Conservation (phyloP, 2,797 vertebrate species). For the Tapera naevia region DNA sequence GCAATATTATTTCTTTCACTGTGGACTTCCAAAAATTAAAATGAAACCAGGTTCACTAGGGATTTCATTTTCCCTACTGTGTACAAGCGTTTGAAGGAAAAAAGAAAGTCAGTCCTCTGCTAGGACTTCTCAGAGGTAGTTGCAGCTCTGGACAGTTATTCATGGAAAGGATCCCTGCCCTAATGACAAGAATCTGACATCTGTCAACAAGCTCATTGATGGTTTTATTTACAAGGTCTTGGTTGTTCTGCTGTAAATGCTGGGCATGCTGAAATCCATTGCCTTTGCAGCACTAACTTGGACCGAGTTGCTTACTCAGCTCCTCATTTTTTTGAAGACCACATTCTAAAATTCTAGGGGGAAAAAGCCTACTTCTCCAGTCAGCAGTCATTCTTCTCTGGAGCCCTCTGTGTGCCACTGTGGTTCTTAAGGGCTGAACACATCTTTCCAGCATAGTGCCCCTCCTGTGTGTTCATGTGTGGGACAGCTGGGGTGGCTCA, state of each 20-base stretch:
- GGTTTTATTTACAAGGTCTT: neutral
- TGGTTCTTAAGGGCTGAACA: neutral
- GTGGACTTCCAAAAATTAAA: neutral
- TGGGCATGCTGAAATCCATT: neutral
- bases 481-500: neutral
- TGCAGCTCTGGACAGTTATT: neutral
- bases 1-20: neutral
- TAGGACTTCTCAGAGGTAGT: neutral
- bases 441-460: neutral
- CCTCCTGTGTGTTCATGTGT: rapidly evolving
- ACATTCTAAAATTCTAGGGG: neutral
- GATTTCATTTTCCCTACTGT: neutral
- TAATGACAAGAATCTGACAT: neutral
- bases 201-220: neutral
- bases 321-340: neutral
- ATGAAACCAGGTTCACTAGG: neutral
- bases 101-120: neutral
- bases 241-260: neutral
- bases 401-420: rapidly evolving
- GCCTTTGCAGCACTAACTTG: neutral
- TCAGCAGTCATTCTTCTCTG: neutral
- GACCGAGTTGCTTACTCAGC: neutral
- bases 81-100: neutral
- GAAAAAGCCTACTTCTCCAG: neutral
- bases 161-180: neutral